Conservation (phyloP, 2,113 vertebrate species). For the Platichthys stellatus region DNA sequence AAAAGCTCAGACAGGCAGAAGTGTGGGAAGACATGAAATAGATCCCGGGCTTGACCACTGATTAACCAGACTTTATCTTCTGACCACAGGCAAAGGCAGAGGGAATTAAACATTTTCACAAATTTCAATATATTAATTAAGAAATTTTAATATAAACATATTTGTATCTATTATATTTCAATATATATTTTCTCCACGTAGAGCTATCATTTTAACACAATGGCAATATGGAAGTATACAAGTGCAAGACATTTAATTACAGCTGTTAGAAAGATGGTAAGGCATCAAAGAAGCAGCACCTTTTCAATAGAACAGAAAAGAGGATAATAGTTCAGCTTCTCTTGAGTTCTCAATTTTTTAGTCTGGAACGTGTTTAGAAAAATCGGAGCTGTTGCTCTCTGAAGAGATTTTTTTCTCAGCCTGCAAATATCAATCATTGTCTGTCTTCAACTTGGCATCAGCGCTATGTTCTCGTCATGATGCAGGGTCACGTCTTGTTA, state of each 20-base stretch:
- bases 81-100: neutral
- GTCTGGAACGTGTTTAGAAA: neutral
- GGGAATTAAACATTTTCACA: too few relatives aligned
- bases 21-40: slow-evolving; percentile 14
- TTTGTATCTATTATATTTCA: too few relatives aligned
- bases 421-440: neutral
- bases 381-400: neutral
- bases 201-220: neutral
- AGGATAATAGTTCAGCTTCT: neutral
- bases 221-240: neutral
- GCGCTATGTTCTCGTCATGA: neutral
- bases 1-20: neutral
- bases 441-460: neutral
- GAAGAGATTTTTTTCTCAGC: neutral
- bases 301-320: neutral
- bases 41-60: slow-evolving; percentile 19
- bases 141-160: too few relatives aligned
- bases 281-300: neutral
- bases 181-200: neutral
- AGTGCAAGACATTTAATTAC: neutral
- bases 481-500: neutral
- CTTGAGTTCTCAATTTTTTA: neutral
- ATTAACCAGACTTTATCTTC: neutral
- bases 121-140: too few relatives aligned
- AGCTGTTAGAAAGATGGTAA: neutral